A percentile compares a stretch with the other conserved stretches of the same genome.
Evolutionary conservation across 2,113 vertebrate species (phyloP).

Genomic region (Myotis davidii): DNA sequence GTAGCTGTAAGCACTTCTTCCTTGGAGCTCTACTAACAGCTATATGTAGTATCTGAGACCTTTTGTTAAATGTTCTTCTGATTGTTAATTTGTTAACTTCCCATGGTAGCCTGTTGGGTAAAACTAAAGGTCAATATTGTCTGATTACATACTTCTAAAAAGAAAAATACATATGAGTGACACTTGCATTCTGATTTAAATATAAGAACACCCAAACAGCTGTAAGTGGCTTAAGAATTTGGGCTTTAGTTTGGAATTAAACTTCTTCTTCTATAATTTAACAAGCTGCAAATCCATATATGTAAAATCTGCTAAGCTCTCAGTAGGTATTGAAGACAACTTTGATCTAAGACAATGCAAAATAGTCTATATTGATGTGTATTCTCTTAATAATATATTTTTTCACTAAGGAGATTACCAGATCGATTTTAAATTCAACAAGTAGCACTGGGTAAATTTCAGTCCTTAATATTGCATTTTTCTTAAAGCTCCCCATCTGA

Average conservation of each 20-base stretch:
- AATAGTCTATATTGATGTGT: not conserved
- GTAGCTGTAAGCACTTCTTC: not conserved
- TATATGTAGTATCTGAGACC: not conserved
- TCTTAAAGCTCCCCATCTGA: not conserved
- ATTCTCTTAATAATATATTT: slow-evolving; percentile 4
- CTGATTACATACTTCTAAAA: slow-evolving; percentile 7
- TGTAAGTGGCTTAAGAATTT: slow-evolving; percentile 34
- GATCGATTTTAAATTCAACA: slow-evolving; percentile 37
- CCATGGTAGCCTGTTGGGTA: not conserved
- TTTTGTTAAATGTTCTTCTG: not conserved
- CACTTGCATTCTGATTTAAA: slow-evolving; percentile 35
- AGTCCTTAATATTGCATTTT: not conserved
- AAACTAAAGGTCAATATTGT: slow-evolving; percentile 47
- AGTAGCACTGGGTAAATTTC: not conserved
- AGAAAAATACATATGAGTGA: not conserved
- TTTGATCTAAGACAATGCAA: slow-evolving; percentile 1
- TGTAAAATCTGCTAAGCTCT: not conserved
- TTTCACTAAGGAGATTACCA: slow-evolving; percentile 22
- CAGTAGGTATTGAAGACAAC: not conserved
- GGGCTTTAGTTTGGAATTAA: slow-evolving; percentile 45
- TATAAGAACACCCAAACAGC: slow-evolving; percentile 31
- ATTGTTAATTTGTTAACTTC: slow-evolving; percentile 41
- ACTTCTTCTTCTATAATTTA: not conserved
- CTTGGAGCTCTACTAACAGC: not conserved
- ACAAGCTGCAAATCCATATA: not conserved